Percentiles rank a stretch among this genome's conserved stretches.
These are phyloP conservation scores for Eulemur coronatus DNA, from an alignment of 2,797 vertebrate genomes.

Conservation along the genomic window DNA sequence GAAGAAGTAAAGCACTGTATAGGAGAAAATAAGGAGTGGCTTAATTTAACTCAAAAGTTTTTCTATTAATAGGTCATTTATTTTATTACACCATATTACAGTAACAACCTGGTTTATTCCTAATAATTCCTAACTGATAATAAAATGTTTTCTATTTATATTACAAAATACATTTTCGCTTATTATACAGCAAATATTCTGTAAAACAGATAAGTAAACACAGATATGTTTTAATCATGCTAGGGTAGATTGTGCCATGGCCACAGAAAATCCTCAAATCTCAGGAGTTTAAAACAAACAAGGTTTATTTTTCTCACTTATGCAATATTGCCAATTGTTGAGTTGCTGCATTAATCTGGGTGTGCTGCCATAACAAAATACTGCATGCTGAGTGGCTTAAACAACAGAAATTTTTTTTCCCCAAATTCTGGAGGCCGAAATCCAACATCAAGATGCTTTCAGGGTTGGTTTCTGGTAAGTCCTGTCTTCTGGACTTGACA, in stretches of 20 bases:
- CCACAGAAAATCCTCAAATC: background rate
- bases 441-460: background rate
- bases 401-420: background rate
- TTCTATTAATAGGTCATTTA: background rate
- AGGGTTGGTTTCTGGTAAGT: background rate
- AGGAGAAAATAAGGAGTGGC: background rate
- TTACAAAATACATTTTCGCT: background rate
- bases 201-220: background rate
- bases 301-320: background rate
- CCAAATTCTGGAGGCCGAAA: background rate
- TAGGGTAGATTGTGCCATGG: background rate
- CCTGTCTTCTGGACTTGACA: background rate
- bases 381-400: background rate
- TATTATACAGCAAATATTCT: background rate
- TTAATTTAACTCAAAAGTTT: constrained; percentile 18
- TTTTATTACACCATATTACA: background rate
- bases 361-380: background rate
- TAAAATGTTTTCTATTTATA: constrained; percentile 2
- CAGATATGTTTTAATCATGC: background rate
- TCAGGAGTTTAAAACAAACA: background rate
- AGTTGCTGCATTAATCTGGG: background rate
- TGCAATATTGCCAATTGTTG: background rate
- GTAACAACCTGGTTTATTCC: background rate
- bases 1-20: background rate
- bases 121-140: background rate